phyloP scores from a whole-genome alignment of 2,113 vertebrate species.

The Glareola pratincola region DNA sequence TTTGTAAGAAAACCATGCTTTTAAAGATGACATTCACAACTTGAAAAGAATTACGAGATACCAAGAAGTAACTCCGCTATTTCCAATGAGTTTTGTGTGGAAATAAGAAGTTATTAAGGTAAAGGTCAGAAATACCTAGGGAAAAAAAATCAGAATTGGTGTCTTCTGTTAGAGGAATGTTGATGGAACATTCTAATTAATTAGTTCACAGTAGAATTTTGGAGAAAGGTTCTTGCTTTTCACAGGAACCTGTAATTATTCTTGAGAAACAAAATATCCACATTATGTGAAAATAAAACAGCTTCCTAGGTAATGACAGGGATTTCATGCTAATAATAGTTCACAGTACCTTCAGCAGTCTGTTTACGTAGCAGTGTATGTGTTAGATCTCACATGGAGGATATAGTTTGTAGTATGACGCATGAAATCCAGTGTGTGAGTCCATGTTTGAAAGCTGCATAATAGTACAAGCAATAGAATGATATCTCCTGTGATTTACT shows the following conservation, averaged over 20 bases:
- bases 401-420: accelerated
- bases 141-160: neutral
- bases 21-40: neutral
- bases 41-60: neutral
- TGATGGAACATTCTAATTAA: neutral
- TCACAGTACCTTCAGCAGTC: neutral
- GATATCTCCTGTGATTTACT: neutral
- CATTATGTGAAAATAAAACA: neutral
- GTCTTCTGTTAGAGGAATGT: neutral
- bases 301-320: neutral
- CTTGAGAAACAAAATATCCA: neutral
- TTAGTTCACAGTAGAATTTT: neutral
- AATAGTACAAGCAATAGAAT: neutral
- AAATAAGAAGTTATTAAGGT: neutral
- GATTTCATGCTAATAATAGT: neutral
- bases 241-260: neutral
- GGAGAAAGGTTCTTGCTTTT: neutral
- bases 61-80: neutral
- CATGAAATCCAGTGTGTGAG: neutral
- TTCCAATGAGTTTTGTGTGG: neutral
- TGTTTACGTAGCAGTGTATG: accelerated
- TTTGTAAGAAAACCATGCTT: neutral
- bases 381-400: neutral
- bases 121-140: neutral
- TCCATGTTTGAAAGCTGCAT: neutral